Conservation (phyloP, 2,113 vertebrate species). For the Albula glossodonta region DNA sequence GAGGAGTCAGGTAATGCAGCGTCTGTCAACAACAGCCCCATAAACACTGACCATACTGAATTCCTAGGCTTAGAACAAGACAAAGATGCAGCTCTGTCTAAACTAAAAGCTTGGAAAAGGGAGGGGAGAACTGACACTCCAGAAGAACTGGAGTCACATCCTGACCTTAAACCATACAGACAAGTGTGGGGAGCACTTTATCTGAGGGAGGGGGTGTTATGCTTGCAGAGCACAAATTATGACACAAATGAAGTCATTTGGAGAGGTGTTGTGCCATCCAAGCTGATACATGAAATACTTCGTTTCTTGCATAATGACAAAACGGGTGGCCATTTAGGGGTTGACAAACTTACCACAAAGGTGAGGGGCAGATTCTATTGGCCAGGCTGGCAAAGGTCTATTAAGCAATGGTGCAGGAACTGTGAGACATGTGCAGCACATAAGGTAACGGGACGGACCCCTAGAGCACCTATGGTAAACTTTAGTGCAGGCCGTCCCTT, state of each 20-base stretch:
- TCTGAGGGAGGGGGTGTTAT: too few relatives aligned
- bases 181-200: too few relatives aligned
- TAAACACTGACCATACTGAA: too few relatives aligned
- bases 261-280: conserved; percentile 5
- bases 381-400: conserved; percentile 20
- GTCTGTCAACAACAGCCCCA: too few relatives aligned
- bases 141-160: too few relatives aligned
- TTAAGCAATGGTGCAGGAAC: conserved; percentile 8
- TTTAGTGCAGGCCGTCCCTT: background rate
- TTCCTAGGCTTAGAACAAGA: too few relatives aligned
- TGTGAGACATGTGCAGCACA: conserved; percentile 15
- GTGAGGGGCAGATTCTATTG: conserved; percentile 31
- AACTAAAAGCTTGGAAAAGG: background rate
- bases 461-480: background rate
- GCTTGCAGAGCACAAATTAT: too few relatives aligned
- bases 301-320: background rate
- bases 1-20: too few relatives aligned
- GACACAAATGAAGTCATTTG: background rate
- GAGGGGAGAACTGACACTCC: background rate
- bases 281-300: conserved; percentile 8
- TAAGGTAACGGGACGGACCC: background rate
- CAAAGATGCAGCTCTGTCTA: too few relatives aligned
- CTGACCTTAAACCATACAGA: too few relatives aligned
- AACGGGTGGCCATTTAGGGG: conserved; percentile 18
- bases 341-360: conserved; percentile 15